Evolutionary conservation across 1,140 invertebrate genomes (phyloP).

Genomic region (Zaprionus inermis): DNA sequence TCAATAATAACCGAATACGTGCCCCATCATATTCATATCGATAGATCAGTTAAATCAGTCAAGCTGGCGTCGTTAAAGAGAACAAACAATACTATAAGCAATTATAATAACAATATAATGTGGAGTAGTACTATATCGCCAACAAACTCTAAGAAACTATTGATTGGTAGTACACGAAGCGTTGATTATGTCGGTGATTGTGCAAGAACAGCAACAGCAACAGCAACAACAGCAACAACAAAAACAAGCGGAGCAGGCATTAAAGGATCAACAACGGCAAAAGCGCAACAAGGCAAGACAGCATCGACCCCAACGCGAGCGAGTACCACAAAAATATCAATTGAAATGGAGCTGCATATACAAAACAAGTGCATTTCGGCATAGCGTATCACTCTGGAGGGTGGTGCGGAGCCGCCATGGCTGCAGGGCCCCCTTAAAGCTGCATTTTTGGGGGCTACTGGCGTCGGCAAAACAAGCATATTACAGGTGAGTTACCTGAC

Average conservation of each 20-base stretch:
- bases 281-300: constrained; percentile 46
- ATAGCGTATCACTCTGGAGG: constrained; percentile 85
- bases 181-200: constrained; percentile 84
- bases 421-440: constrained; percentile 90
- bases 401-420: constrained; percentile 84
- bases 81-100: constrained; percentile 67
- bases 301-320: constrained; percentile 40
- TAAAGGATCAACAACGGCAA: constrained; percentile 57
- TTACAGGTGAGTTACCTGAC: constrained; percentile 87
- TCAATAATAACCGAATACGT: background rate
- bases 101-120: constrained; percentile 83
- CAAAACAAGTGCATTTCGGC: constrained; percentile 84
- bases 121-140: constrained; percentile 84
- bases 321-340: constrained; percentile 79
- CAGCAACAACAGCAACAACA: constrained; percentile 43
- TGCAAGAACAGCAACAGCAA: constrained; percentile 58
- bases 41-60: constrained; percentile 42
- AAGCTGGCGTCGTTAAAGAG: constrained; percentile 76
- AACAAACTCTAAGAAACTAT: constrained; percentile 83
- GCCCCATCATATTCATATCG: background rate
- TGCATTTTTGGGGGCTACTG: constrained; percentile 90
- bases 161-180: constrained; percentile 82
- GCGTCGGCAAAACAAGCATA: constrained; percentile 92
- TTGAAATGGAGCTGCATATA: constrained; percentile 84
- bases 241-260: constrained; percentile 60